Base-by-base conservation (phyloP, 2,888 invertebrate species). In the Ditula angustiorana region DNA sequence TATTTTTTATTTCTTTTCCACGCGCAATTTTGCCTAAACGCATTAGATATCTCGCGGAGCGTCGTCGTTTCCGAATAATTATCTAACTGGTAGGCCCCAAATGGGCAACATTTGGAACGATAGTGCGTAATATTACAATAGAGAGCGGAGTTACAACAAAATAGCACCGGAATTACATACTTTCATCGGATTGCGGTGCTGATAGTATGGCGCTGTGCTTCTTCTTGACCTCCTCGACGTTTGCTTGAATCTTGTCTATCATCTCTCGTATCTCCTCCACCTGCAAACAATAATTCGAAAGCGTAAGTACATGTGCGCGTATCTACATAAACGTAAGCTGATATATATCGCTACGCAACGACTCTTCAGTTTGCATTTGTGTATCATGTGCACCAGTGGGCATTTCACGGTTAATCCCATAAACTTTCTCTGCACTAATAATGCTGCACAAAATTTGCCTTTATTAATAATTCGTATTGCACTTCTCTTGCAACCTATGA, bases 181-280 rank as follows among this genome's bases (percentile, higher is more conserved):
- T 99, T 94, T 99, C 99, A 95, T 99, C 99, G 88, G 98, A 98
- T 90, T 98, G 98, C 78, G 99, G 99, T 79, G 99, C 99, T 83
- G 99, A 99, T 83, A 99, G 94, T 86, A 99, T 99, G 93, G 98
- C 97, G 94, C 99, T 99, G 94, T 99, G 99, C 95, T 99, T 99
- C 95, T 99, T 99, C 96, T 99, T 99, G 69, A 99, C 99, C 90
- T 99, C 99, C 87, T 99, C 99, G 75, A 99, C 99, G 95, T 99
- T 99, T 83, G 97, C 96, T 92, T 99, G 98, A 87, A 99, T 99
- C 95, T 98, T 98, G 93, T 99, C 99, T 95, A 99, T 99, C 98
- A 99, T 99, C 93, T 98, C 98, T 82, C 99, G 96, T 92, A 99
- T 99, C 94, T 99, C 99, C 94, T 99, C 99, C 93, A 99, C 99